A percentile compares a stretch with the other conserved stretches of the same genome.
Conservation (phyloP, 2,113 vertebrate species). For the Perca fluviatilis region DNA sequence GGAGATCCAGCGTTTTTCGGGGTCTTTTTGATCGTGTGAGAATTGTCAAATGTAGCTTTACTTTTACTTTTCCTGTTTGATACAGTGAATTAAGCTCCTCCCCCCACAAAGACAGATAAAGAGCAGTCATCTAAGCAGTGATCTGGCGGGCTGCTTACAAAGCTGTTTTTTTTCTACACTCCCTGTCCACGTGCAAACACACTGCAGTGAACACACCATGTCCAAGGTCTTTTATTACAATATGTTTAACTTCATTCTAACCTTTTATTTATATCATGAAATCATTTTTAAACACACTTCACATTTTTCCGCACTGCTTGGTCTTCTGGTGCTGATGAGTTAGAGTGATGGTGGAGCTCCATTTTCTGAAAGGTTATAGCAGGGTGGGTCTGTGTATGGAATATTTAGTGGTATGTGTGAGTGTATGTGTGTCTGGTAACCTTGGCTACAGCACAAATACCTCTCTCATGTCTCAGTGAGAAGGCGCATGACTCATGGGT, state of each 20-base stretch:
- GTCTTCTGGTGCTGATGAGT: neutral
- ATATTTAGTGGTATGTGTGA: conserved; percentile 20
- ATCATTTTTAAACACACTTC: neutral
- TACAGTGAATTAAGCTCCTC: neutral
- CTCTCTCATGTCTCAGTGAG: conserved; percentile 19
- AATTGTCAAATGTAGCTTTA: no score
- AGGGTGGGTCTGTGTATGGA: conserved; percentile 16
- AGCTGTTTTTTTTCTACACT: neutral
- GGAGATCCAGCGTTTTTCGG: no score
- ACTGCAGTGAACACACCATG: neutral
- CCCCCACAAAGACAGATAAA: conserved; percentile 12
- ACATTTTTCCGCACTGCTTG: neutral
- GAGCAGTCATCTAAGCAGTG: neutral
- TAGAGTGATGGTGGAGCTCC: neutral
- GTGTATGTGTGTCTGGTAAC: conserved; percentile 27
- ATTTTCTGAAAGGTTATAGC: conserved; percentile 17
- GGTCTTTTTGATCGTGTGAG: no score
- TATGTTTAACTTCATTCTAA: neutral
- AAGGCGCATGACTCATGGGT: neutral
- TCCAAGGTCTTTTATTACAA: conserved; percentile 7
- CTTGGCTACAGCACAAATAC: conserved; percentile 40
- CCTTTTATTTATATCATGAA: conserved; percentile 4
- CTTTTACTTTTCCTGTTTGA: neutral
- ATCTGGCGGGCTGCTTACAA: conserved; percentile 4
- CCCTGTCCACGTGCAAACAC: neutral